A percentile compares a stretch with the other conserved stretches of the same genome.
Evolutionary conservation across 2,113 vertebrate species (phyloP).

Genomic region (Lamprotornis superbus): DNA sequence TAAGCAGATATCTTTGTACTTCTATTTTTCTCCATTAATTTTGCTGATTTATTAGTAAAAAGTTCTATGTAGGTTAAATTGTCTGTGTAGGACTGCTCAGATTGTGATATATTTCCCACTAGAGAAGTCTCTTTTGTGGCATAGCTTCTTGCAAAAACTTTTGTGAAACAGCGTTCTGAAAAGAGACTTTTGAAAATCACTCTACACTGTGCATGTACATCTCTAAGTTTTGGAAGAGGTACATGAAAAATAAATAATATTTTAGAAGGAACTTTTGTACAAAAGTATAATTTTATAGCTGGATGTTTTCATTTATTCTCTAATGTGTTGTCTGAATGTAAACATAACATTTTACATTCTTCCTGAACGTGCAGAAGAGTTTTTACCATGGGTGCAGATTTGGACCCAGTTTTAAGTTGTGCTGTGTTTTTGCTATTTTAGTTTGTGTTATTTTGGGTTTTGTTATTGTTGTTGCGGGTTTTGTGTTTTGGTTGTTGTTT

Average conservation of each 20-base stretch:
- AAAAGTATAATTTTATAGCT: not conserved
- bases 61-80: not conserved
- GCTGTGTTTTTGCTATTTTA: not conserved
- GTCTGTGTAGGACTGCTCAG: not conserved
- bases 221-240: not conserved
- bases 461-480: not conserved
- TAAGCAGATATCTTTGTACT: not conserved
- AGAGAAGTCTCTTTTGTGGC: not conserved
- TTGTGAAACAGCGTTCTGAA: not conserved
- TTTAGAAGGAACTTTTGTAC: not conserved
- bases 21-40: slow-evolving; percentile 18
- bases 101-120: not conserved
- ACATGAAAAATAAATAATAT: not conserved
- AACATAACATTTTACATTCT: not conserved
- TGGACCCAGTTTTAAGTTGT: not conserved
- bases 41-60: not conserved
- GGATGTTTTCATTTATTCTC: not conserved
- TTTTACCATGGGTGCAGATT: not conserved
- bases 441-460: not conserved
- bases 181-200: not conserved
- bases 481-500: not conserved
- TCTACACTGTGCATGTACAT: not conserved
- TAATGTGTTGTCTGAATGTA: not conserved
- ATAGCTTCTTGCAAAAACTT: not conserved
- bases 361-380: not conserved